phyloP scores from a whole-genome alignment of 2,888 invertebrate genomes.

The Piscicola geometra region DNA sequence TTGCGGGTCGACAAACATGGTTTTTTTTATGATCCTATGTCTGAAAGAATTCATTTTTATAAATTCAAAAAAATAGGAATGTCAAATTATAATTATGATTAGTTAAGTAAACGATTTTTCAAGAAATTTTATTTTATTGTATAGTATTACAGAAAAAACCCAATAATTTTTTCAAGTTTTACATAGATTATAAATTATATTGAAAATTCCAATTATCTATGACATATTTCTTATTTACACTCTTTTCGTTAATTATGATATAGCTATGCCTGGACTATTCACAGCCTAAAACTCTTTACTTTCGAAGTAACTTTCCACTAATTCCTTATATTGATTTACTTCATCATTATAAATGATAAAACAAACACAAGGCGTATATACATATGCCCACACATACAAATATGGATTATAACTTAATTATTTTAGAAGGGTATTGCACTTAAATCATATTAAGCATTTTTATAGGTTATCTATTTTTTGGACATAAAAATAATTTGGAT shows the following conservation, averaged over 20 bases:
- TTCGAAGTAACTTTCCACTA: background rate
- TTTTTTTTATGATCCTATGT: too few species aligned
- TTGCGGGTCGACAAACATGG: too few species aligned
- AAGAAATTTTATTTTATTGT: too few species aligned
- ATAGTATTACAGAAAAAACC: too few species aligned
- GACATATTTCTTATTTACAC: background rate
- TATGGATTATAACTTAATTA: background rate
- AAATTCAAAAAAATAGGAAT: too few species aligned
- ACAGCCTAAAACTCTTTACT: background rate
- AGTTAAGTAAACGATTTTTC: too few species aligned
- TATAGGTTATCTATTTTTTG: background rate
- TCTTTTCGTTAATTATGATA: background rate
- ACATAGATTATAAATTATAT: background rate
- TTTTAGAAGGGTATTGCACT: background rate
- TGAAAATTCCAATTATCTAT: background rate
- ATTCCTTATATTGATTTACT: background rate
- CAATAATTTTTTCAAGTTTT: too few species aligned
- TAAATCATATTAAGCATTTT: background rate
- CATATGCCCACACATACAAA: background rate
- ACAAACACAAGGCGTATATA: background rate
- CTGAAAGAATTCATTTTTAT: too few species aligned
- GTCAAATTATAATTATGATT: too few species aligned
- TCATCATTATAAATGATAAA: background rate
- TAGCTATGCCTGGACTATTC: background rate
- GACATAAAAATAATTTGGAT: background rate